phyloP scores from a whole-genome alignment of 2,888 invertebrate species.

The Chirona hameri region DNA sequence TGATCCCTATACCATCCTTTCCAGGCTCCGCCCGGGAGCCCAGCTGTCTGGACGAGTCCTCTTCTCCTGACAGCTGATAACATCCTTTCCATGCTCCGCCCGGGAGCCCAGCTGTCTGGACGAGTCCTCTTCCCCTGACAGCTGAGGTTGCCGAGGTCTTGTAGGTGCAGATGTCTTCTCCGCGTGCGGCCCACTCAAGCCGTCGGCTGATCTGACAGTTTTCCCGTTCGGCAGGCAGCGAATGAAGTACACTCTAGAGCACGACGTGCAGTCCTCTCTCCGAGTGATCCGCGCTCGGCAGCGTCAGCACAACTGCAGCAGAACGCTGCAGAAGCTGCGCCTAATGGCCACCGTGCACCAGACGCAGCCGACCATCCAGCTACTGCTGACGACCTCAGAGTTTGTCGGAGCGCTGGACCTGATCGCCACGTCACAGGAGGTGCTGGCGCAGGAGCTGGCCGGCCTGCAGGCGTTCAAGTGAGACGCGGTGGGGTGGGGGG shows the following conservation, averaged over 20 bases:
- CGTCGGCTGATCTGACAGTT: constrained; percentile 32
- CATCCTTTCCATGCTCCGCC: too few relatives aligned
- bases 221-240: background rate
- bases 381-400: constrained; percentile 83
- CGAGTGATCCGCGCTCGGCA: background rate
- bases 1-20: too few relatives aligned
- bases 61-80: too few relatives aligned
- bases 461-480: constrained; percentile 86
- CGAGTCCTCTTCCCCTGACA: too few relatives aligned
- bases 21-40: too few relatives aligned
- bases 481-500: constrained; percentile 27
- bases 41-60: too few relatives aligned
- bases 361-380: constrained; percentile 95
- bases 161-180: too few relatives aligned
- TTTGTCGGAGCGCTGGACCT: constrained; percentile 40
- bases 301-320: background rate
- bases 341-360: constrained; percentile 94
- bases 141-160: too few relatives aligned
- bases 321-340: constrained; percentile 58
- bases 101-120: too few relatives aligned
- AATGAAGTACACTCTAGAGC: constrained; percentile 3
- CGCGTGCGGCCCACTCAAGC: too few relatives aligned
- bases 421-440: constrained; percentile 93
- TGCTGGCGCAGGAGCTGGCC: constrained; percentile 80
- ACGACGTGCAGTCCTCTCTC: background rate